These are phyloP conservation scores for Protonibea diacanthus DNA, from an alignment of 2,797 vertebrate species.

Conservation along the genomic window DNA sequence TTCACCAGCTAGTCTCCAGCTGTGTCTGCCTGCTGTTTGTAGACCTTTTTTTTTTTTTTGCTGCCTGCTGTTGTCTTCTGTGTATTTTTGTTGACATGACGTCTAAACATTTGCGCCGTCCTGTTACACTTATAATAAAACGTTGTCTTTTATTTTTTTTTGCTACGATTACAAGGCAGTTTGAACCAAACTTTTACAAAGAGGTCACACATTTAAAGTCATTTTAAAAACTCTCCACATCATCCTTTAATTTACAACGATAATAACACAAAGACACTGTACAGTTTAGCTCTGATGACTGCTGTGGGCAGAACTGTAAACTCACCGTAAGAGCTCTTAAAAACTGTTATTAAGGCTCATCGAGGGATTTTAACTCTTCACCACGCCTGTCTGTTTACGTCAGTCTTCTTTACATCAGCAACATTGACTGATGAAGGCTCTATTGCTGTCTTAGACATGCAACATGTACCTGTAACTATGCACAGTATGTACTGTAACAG, in stretches of 20 bases:
- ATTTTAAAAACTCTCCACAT: conserved; percentile 58
- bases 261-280: conserved; percentile 52
- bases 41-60: not conserved
- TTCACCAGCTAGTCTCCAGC: no score
- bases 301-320: conserved; percentile 56
- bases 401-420: conserved; percentile 20
- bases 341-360: conserved; percentile 56
- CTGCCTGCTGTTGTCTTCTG: not conserved
- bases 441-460: conserved; percentile 31
- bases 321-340: conserved; percentile 37
- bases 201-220: not conserved
- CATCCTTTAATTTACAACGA: conserved; percentile 71
- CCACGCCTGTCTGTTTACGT: conserved; percentile 28
- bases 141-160: not conserved
- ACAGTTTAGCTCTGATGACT: conserved; percentile 38
- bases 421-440: not conserved
- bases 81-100: not conserved
- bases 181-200: not conserved
- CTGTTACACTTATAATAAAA: not conserved
- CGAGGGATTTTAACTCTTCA: conserved; percentile 10
- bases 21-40: not conserved
- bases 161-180: no score
- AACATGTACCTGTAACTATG: conserved; percentile 16
- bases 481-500: not conserved
- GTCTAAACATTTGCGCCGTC: not conserved